Evolutionary conservation across 1,140 invertebrate species (phyloP), one percentile per base, ranked within the genome.

Genomic region (Diuraphis noxia): DNA sequence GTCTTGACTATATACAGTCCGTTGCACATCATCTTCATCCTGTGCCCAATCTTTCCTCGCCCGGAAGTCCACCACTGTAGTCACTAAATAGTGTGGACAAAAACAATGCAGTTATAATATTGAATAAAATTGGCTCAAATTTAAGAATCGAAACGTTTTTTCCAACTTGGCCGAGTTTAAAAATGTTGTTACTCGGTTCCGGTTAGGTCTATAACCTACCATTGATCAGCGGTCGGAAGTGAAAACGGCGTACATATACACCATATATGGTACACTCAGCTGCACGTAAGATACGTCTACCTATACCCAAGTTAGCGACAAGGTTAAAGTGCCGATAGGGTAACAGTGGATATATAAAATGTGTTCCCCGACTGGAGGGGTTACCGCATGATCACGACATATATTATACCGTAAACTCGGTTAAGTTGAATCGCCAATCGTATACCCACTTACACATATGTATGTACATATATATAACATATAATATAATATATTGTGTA

Each of bases 251-350:
- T 25, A 13, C n/a, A 23, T 21, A 49, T 19, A 49, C 46, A 49
- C 19, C 41, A n/a, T n/a, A n/a, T n/a, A n/a, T n/a, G 41, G 46
- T n/a, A n/a, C 21, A n/a, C 56, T 17, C n/a, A n/a, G 56, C 13
- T n/a, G 13, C 56, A 72, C 56, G 56, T 72, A 63, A 3, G 56
- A 63, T 30, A 30, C 1, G 19, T 6, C 5, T 41, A n/a, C 8
- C 4, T 17, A 17, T 19, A 19, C 19, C 19, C 10, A 46, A 1
- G 13, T 49, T 7, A 10, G 13, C n/a, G 2, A 19, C 84, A 86
- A 86, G 84, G 84, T 86, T 86, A 86, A 52, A 86, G n/a, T 4
- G 84, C 2, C 84, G 38, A 81, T 43, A n/a, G 38, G 81, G 40
- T 30, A 30, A 30, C 38, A 10, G 25, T 25, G 25, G 38, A 82